Evolutionary conservation across 2,797 vertebrate genomes (phyloP), one percentile per base, ranked within the genome.

Genomic region (Sylvilagus floridanus): DNA sequence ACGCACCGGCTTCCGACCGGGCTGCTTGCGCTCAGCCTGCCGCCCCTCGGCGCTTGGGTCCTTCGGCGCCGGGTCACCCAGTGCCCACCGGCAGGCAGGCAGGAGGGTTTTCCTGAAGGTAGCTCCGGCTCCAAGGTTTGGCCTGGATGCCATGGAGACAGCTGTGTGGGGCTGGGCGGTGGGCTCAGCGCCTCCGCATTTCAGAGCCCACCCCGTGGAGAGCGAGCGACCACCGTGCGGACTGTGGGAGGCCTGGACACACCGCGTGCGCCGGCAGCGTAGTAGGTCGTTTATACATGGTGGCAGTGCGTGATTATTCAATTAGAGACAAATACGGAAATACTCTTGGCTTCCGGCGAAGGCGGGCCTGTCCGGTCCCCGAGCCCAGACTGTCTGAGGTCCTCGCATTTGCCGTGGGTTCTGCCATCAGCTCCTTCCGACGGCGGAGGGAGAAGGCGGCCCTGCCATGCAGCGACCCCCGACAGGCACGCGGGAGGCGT

Each of bases 361-460:
- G 69, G 30, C 2, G 5, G 9, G 35, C 26, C 2, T 2, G 19
- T 86, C 60, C 52, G 54, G 16, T 16, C 13, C 54, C 54, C 42
- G 42, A 47, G 42, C 26, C 63, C 65, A 68, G 66, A 30, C 24
- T 28, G 21, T 52, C 84, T 50, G 16, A 95, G 24, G 24, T 71
- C 75, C 78, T 88, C 19, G n/a, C 30, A 13, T 77, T 87, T 95
- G 42, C 26, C 37, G 82, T 76, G 63, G 63, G 76, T 79, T 81
- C 79, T 68, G 37, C 42, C 35, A 65, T 84, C 62, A 32, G 30
- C 28, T 60, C 77, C 54, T 17, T 26, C n/a, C 69, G 13, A 88
- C 88, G 35, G n/a, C 73, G 47, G 47, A 37, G 21, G 42, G n/a
- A 60, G 84, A 91, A 88, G 94, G 30, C 13, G 32, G 35, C 71